Percentiles rank a stretch among this genome's conserved stretches.
These are phyloP conservation scores for Isaurus tuberculatus DNA, from an alignment of 92 coral and sea anemone species.

Conservation along the genomic window DNA sequence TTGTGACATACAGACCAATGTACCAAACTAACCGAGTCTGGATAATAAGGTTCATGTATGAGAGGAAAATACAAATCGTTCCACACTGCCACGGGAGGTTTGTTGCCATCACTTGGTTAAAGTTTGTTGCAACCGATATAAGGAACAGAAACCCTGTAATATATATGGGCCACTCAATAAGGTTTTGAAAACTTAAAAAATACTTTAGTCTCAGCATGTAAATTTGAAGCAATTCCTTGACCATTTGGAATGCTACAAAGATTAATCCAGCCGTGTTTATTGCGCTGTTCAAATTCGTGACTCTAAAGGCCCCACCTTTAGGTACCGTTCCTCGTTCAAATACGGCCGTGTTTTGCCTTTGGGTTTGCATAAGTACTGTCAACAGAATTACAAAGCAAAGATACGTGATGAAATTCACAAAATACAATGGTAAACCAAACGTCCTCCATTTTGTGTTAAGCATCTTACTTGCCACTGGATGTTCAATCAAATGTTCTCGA, in stretches of 20 bases:
- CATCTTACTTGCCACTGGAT: conserved; percentile 72
- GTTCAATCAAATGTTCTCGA: conserved; percentile 71
- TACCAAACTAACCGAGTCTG: conserved; percentile 61
- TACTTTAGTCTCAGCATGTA: conserved; percentile 56
- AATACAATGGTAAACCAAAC: conserved; percentile 71
- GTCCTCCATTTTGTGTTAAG: conserved; percentile 74
- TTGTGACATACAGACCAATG: conserved; percentile 87
- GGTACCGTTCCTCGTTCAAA: neutral
- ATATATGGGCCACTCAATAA: conserved; percentile 68
- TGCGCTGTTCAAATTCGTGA: conserved; percentile 22
- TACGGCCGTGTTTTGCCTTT: conserved; percentile 49
- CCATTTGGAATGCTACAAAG: conserved; percentile 62
- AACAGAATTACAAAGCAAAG: conserved; percentile 56
- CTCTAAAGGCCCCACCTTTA: neutral
- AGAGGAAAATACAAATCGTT: conserved; percentile 73
- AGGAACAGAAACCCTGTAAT: conserved; percentile 58
- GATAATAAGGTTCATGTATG: conserved; percentile 77
- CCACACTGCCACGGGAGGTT: conserved; percentile 77
- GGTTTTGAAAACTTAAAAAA: conserved; percentile 61
- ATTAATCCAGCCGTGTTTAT: conserved; percentile 55
- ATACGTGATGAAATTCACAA: conserved; percentile 66
- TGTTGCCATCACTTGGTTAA: conserved; percentile 14
- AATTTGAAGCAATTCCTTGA: conserved; percentile 69
- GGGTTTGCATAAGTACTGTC: conserved; percentile 67
- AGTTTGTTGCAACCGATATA: conserved; percentile 48